phyloP scores from a whole-genome alignment of 1,140 invertebrate species.

The Drosophila nikananu region DNA sequence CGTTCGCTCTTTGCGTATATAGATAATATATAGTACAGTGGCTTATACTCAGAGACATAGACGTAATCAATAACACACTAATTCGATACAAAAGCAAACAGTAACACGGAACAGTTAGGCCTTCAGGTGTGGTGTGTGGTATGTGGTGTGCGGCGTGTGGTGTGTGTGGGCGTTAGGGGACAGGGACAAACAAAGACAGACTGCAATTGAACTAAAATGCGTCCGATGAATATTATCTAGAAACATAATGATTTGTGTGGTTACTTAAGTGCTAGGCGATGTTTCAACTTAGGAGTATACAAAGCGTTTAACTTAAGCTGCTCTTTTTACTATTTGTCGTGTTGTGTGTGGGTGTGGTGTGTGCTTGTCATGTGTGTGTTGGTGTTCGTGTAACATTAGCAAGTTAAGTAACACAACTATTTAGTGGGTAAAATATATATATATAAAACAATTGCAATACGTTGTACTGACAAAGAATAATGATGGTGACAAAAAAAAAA shows the following conservation, averaged over 20 bases:
- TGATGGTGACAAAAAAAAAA: slow-evolving; percentile 39
- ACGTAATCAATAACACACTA: slow-evolving; percentile 28
- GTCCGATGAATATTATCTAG: slow-evolving; percentile 27
- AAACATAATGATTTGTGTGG: slow-evolving; percentile 28
- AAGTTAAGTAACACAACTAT: slow-evolving; percentile 58
- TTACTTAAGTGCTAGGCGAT: slow-evolving; percentile 30
- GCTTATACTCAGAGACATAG: slow-evolving; percentile 14
- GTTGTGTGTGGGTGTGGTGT: neutral
- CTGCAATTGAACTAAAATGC: slow-evolving; percentile 32
- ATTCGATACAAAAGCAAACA: slow-evolving; percentile 31
- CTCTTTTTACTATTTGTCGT: slow-evolving; percentile 4
- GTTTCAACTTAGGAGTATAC: slow-evolving; percentile 16
- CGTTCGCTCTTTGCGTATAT: neutral
- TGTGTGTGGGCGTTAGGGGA: neutral
- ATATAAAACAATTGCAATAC: slow-evolving; percentile 41
- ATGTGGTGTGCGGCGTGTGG: neutral
- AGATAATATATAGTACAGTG: slow-evolving; percentile 24
- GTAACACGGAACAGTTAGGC: slow-evolving; percentile 18
- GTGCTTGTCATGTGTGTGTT: slow-evolving; percentile 34
- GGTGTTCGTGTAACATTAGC: slow-evolving; percentile 10
- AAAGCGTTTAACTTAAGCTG: slow-evolving; percentile 38
- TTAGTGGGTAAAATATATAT: slow-evolving; percentile 28
- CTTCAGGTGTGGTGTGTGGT: neutral
- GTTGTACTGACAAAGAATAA: slow-evolving; percentile 42
- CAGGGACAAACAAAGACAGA: slow-evolving; percentile 13